A percentile compares a stretch with the other conserved stretches of the same genome.
These are phyloP conservation scores for Nasua narica DNA, from an alignment of 2,797 vertebrate genomes.

Conservation along the genomic window DNA sequence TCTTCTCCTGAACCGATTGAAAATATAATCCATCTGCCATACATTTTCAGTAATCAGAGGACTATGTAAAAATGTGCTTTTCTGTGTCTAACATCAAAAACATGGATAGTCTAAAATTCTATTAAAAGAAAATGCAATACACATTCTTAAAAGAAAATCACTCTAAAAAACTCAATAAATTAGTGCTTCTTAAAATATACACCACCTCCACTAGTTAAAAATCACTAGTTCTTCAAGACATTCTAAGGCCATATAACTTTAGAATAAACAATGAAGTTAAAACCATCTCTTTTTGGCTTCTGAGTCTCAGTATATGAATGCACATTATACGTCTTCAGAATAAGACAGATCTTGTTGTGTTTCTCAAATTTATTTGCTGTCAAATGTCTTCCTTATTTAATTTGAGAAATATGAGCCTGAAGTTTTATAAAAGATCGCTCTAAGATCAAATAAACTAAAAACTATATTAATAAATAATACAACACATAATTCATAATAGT, in stretches of 20 bases:
- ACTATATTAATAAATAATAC: background rate
- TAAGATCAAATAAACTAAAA: background rate
- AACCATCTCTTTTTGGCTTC: background rate
- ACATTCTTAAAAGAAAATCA: background rate
- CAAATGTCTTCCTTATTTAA: background rate
- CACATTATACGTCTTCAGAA: background rate
- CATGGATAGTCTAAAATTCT: background rate
- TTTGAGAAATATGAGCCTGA: background rate
- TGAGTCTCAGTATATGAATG: background rate
- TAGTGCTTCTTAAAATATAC: background rate
- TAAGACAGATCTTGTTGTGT: background rate
- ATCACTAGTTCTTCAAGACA: background rate
- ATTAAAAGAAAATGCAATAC: background rate
- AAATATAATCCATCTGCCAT: background rate
- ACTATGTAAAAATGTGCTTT: background rate
- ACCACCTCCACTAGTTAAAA: background rate
- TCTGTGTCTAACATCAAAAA: background rate
- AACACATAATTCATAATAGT: background rate
- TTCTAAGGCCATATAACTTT: background rate
- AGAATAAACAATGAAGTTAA: background rate
- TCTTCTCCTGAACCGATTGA: background rate
- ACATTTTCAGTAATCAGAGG: background rate
- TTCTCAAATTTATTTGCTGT: background rate
- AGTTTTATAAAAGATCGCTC: background rate
- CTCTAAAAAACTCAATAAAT: background rate